These are phyloP conservation scores for Tiliqua scincoides DNA, from an alignment of 2,113 vertebrate genomes.

Conservation along the genomic window DNA sequence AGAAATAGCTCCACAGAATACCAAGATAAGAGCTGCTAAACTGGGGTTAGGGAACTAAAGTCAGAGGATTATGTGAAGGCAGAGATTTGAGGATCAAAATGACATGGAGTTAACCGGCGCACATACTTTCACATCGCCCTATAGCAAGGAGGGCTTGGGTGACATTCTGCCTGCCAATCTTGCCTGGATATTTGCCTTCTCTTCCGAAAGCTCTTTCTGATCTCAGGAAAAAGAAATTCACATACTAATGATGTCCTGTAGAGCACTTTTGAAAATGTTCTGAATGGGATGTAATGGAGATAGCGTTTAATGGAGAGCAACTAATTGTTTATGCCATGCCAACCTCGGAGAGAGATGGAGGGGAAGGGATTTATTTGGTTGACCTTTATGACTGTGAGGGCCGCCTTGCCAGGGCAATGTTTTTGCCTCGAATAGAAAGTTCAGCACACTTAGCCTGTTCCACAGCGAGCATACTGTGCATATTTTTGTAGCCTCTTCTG, in stretches of 20 bases:
- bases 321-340: constrained; percentile 74
- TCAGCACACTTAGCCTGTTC: constrained; percentile 52
- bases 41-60: constrained; percentile 56
- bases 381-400: constrained; percentile 66
- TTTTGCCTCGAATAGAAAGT: constrained; percentile 56
- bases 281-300: constrained; percentile 62
- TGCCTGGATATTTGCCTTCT: constrained; percentile 56
- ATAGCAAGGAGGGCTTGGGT: constrained; percentile 60
- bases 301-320: constrained; percentile 67
- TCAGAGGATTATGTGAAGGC: constrained; percentile 62
- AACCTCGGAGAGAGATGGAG: constrained; percentile 36
- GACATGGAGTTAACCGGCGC: constrained; percentile 62
- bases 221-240: constrained; percentile 69
- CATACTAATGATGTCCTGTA: constrained; percentile 71
- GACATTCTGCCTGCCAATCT: constrained; percentile 59
- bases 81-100: constrained; percentile 69
- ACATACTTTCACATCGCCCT: constrained; percentile 62
- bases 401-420: constrained; percentile 61
- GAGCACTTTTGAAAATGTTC: constrained; percentile 69
- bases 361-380: constrained; percentile 58
- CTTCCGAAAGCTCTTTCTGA: constrained; percentile 62
- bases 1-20: constrained; percentile 55
- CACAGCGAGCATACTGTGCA: constrained; percentile 59
- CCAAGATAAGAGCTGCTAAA: constrained; percentile 62
- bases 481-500: constrained; percentile 52